Base-by-base conservation (phyloP, 2,113 vertebrate genomes). In the Menidia beryllina region DNA sequence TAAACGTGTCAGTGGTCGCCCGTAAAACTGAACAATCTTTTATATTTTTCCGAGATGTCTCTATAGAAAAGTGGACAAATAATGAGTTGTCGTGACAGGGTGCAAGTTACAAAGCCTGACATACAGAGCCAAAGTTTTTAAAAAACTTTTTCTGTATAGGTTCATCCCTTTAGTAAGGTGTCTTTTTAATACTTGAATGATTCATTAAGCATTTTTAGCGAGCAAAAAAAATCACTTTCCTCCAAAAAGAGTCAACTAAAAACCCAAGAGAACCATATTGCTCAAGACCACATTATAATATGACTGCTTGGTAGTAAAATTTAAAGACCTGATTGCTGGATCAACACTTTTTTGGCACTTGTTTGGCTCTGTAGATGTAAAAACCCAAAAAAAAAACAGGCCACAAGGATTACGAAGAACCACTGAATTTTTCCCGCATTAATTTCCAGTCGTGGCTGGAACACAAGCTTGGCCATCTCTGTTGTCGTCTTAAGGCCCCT, bases 361-460 rank as follows among this genome's bases (percentile, higher is more conserved):
- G n/a, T n/a, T n/a, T 17, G 14, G 12, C 1, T 15, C 14, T 75
- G 8, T 11, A 17, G 39, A 68, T 64, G 24, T 36, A 78, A 52
- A 13, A 25, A 69, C 27, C 68, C 51, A 43, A 43, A 52, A 71
- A 60, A 17, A 56, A 25, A 23, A 19, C 55, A 56, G 76, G 64
- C 50, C 34, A 15, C 20, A 34, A 39, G 49, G 30, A 66, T n/a
- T n/a, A n/a, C n/a, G n/a, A n/a, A n/a, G n/a, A 34, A 45, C n/a
- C 0, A 47, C 9, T 57, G 50, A 82, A 30, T 59, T 70, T 84
- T 74, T 72, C 39, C 41, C 58, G 74, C 39, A 60, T 71, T 81
- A 69, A 77, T 77, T 82, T 77, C 72, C 55, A 70, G 53, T 75
- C 72, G 65, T 68, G 50, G 57, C 55, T 68, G n/a, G 3, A 76